Evolutionary conservation across 1,140 invertebrate species (phyloP), one percentile per base, ranked within the genome.

Genomic region (Coenobita brevimanus): DNA sequence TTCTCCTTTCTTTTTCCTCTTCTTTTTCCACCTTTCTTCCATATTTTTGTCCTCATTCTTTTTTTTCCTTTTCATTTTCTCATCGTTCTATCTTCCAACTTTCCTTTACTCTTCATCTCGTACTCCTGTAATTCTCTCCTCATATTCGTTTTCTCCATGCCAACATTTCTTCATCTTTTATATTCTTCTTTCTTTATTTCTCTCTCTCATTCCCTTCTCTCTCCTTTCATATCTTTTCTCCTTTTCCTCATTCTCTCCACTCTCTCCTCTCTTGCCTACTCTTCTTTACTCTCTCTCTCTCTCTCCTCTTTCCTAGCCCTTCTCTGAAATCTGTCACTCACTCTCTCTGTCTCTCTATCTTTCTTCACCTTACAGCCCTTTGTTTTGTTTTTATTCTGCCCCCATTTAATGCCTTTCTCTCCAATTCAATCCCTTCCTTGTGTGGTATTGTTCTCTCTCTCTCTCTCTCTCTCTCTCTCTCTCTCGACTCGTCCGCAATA

Each of bases 381-480:
- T 57, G 13, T 57, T n/a, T n/a, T 57, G 13, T 57, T n/a, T n/a
- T 57, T 13, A 10, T 57, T n/a, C 54, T n/a, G n/a, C 54, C n/a
- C n/a, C 54, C n/a, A 10, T n/a, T n/a, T 57, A 13, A 13, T n/a
- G 10, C 54, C n/a, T n/a, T n/a, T 57, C 13, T 57, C 54, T n/a
- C 54, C 54, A 13, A 13, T n/a, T n/a, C 54, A 57, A 13, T 57
- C n/a, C 54, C n/a, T 57, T n/a, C n/a, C 54, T n/a, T n/a, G 13
- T n/a, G 10, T 57, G 10, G 13, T n/a, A 10, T n/a, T n/a, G 10
- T 57, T 57, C 54, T n/a, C n/a, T n/a, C n/a, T n/a, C 54, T n/a
- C n/a, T n/a, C n/a, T n/a, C 54, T 57, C 54, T 57, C 54, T n/a
- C 54, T n/a, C n/a, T 57, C n/a, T 57, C 54, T n/a, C 54, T 57